A percentile compares a stretch with the other conserved stretches of the same genome.
phyloP scores from a whole-genome alignment of 1,140 invertebrate species.

The Drosophila nigromelanica region DNA sequence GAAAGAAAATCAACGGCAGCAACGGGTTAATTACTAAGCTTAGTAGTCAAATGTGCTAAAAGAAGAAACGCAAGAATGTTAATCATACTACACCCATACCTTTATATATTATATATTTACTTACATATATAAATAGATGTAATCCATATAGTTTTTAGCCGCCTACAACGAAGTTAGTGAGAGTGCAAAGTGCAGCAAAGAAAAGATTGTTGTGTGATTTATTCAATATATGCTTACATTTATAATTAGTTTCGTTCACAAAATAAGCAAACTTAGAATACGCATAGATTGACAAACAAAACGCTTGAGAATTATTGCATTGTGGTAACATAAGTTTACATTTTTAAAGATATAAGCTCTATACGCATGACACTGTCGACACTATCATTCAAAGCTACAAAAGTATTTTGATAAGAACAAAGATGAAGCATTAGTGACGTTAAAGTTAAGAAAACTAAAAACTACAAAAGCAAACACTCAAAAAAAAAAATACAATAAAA shows the following conservation, averaged over 20 bases:
- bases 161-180: constrained; percentile 71
- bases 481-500: not conserved
- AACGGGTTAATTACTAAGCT: constrained; percentile 71
- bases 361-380: constrained; percentile 16
- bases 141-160: constrained; percentile 59
- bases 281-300: constrained; percentile 62
- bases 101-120: constrained; percentile 38
- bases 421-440: constrained; percentile 7
- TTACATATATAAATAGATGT: constrained; percentile 35
- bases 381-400: constrained; percentile 47
- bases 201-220: constrained; percentile 74
- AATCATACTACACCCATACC: constrained; percentile 44
- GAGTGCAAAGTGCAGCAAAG: constrained; percentile 45
- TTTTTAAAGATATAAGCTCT: constrained; percentile 51
- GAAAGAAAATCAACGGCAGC: constrained; percentile 19
- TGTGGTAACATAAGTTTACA: constrained; percentile 64
- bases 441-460: constrained; percentile 30
- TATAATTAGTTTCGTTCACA: constrained; percentile 59
- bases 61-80: constrained; percentile 51
- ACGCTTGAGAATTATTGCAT: constrained; percentile 66
- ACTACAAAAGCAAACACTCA: constrained; percentile 20
- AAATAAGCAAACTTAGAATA: constrained; percentile 45
- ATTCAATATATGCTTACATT: constrained; percentile 70
- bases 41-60: constrained; percentile 76
- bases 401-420: constrained; percentile 76